These are phyloP conservation scores for Parapristionchus giblindavisi DNA, from an alignment of 2,888 invertebrate genomes.

Conservation along the genomic window DNA sequence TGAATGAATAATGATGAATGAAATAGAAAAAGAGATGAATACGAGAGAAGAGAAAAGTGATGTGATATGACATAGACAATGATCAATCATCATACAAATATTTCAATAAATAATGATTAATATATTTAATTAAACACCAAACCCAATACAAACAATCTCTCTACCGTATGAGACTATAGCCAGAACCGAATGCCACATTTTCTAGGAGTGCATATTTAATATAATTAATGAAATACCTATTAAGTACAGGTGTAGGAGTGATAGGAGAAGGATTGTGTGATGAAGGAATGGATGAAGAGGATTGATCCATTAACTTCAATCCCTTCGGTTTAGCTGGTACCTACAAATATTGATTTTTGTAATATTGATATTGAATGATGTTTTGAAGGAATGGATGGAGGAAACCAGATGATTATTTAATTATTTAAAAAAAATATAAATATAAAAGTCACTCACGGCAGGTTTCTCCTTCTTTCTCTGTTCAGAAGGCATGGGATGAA, in stretches of 20 bases:
- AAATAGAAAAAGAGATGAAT: too few species aligned
- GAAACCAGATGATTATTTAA: neutral
- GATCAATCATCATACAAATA: too few species aligned
- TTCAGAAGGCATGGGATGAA: slow-evolving; percentile 59
- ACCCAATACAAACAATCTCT: too few species aligned
- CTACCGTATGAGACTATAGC: too few species aligned
- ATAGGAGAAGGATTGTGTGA: slow-evolving; percentile 10
- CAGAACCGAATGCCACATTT: too few species aligned
- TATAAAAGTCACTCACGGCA: slow-evolving; percentile 14
- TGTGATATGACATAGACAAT: too few species aligned
- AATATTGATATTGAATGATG: neutral
- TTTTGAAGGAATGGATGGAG: neutral
- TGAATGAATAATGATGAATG: neutral
- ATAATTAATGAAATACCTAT: slow-evolving; percentile 43
- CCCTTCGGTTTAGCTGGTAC: slow-evolving; percentile 58
- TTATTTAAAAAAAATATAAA: slow-evolving; percentile 20
- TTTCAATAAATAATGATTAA: too few species aligned
- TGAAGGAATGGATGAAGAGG: too few species aligned
- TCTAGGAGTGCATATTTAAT: too few species aligned
- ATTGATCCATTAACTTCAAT: slow-evolving; percentile 45
- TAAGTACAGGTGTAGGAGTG: slow-evolving; percentile 39
- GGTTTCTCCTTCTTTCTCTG: slow-evolving; percentile 42
- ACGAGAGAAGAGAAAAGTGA: too few species aligned
- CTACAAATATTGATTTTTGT: slow-evolving; percentile 31
- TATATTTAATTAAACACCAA: too few species aligned